Conservation (phyloP, 1,140 invertebrate genomes). For the Diprion similis region DNA sequence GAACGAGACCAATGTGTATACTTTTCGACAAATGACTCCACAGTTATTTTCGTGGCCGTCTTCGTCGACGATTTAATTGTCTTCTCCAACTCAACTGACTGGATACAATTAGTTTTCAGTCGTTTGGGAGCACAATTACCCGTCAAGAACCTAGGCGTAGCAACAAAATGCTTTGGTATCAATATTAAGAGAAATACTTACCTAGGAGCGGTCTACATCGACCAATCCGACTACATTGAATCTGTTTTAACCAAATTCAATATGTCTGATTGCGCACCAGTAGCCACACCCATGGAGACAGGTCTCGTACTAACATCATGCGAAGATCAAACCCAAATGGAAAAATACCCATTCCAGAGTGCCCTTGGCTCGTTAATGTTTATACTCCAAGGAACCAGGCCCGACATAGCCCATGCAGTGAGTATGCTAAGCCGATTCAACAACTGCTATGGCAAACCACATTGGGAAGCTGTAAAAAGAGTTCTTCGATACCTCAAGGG, state of each 20-base stretch:
- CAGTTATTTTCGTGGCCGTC: slow-evolving; percentile 33
- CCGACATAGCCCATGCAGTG: slow-evolving; percentile 49
- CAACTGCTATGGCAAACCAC: slow-evolving; percentile 27
- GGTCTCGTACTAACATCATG: neutral
- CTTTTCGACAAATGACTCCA: slow-evolving; percentile 21
- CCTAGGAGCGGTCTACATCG: neutral
- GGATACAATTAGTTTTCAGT: slow-evolving; percentile 22
- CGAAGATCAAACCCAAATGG: slow-evolving; percentile 16
- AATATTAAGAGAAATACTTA: slow-evolving; percentile 23
- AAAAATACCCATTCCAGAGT: slow-evolving; percentile 35
- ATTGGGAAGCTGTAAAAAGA: slow-evolving; percentile 41
- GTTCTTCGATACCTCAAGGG: slow-evolving; percentile 42
- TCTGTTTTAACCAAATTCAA: slow-evolving; percentile 31
- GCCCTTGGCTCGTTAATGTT: slow-evolving; percentile 49
- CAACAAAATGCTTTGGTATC: slow-evolving; percentile 30
- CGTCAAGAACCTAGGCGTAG: slow-evolving; percentile 33
- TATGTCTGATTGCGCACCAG: slow-evolving; percentile 5
- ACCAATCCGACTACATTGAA: slow-evolving; percentile 11
- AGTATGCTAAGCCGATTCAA: slow-evolving; percentile 35
- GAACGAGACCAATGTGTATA: slow-evolving; percentile 42
- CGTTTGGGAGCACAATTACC: no score
- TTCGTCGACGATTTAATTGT: slow-evolving; percentile 53
- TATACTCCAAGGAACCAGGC: slow-evolving; percentile 41
- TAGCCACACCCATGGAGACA: slow-evolving; percentile 5
- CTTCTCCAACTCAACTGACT: slow-evolving; percentile 31